Base-by-base conservation (phyloP, 2,113 vertebrate genomes). In the Monarcha castaneiventris region DNA sequence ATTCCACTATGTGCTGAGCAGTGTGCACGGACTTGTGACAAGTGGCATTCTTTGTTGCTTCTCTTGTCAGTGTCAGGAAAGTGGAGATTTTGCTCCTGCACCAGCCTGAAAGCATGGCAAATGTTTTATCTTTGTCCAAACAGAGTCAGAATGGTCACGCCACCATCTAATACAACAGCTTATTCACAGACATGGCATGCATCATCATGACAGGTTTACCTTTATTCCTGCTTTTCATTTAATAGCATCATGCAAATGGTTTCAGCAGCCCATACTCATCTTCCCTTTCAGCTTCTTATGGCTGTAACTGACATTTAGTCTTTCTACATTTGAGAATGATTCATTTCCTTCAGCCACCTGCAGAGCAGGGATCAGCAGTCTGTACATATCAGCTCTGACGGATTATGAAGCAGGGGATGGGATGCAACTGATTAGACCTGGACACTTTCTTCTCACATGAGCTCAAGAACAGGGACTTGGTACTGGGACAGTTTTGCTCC, bases 131-230 rank as follows among this genome's bases (percentile, higher is more conserved):
- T 73, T 62, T 54, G 32, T 54, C 20, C 33, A 48, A 39, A 61
- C 3, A 74, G 37, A 49, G 11, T 6, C 0, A 0, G 27, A 76
- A 72, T 7, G 32, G 6, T 56, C 46, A 54, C 0, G 0, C 10
- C n/a, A 44, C 20, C 0, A 0, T 46, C 22, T 35, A 58, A 37
- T 26, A 32, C 27, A 77, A 41, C 43, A 54, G 43, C 2, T 19
- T 44, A 18, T 58, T 81, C 56, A 51, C 23, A 39, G n/a, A 29
- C 17, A 25, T 0, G 1, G 6, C 4, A 1, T 3, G 0, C 23
- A 68, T 17, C 21, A 75, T 43, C 43, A 7, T 9, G 17, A 6
- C 33, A 83, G 27, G 4, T 68, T 87, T 63, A 51, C 32, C 4
- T 78, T 73, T 61, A 55, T 72, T 83, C 39, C 66, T 84, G 9